A percentile compares a stretch with the other conserved stretches of the same genome.
phyloP scores from a whole-genome alignment of 2,888 invertebrate genomes.

The Scaptomyza reducta region DNA sequence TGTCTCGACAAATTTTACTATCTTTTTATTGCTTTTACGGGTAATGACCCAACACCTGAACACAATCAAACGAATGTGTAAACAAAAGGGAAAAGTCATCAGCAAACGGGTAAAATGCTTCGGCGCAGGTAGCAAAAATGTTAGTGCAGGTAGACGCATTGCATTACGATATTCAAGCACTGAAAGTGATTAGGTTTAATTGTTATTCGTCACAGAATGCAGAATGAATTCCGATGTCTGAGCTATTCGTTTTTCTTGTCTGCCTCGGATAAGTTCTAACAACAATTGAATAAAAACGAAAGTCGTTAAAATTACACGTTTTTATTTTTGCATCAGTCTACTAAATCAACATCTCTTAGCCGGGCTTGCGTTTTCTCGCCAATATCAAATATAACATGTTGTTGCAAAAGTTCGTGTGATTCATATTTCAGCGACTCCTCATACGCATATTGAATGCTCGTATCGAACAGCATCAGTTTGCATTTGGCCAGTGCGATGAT shows the following conservation, averaged over 20 bases:
- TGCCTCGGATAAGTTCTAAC: neutral
- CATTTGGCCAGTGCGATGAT: slow-evolving; percentile 93
- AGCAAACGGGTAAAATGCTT: neutral
- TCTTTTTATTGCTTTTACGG: too few species aligned
- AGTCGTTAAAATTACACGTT: slow-evolving; percentile 1
- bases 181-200: neutral
- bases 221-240: too few species aligned
- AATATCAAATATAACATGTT: slow-evolving; percentile 93
- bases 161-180: too few species aligned
- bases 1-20: neutral
- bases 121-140: slow-evolving; percentile 12
- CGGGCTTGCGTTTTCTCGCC: slow-evolving; percentile 91
- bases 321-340: slow-evolving; percentile 39
- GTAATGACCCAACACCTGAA: neutral
- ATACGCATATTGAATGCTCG: slow-evolving; percentile 95
- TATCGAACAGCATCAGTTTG: slow-evolving; percentile 95
- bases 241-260: too few species aligned
- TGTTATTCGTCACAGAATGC: neutral
- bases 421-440: slow-evolving; percentile 94
- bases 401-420: slow-evolving; percentile 91
- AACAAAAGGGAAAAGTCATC: neutral
- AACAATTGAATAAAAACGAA: neutral
- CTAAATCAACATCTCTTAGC: slow-evolving; percentile 85
- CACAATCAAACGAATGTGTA: neutral
- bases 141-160: slow-evolving; percentile 6